Conservation (phyloP, 2,113 vertebrate genomes). For the Drymodes brunneopygia region DNA sequence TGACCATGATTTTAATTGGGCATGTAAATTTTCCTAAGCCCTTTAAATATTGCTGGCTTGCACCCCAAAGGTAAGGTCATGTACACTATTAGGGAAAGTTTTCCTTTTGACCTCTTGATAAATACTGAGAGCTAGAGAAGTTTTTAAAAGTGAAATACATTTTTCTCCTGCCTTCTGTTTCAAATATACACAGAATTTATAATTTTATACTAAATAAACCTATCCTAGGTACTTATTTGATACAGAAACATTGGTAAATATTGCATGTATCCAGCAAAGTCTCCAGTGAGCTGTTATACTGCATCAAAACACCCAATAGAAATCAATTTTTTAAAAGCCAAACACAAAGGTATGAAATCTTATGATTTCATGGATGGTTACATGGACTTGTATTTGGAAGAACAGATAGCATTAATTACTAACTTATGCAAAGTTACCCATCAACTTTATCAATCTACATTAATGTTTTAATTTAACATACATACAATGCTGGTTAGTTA, state of each 20-base stretch:
- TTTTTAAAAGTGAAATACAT: not conserved
- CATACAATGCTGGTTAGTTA: not conserved
- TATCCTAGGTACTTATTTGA: not conserved
- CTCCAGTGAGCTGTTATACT: not conserved
- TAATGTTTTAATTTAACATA: not conserved
- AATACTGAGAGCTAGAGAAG: not conserved
- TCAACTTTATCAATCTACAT: not conserved
- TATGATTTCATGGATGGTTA: too few relatives aligned
- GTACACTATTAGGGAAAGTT: not conserved
- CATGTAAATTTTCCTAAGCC: not conserved
- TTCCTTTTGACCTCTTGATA: not conserved
- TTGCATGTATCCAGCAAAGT: not conserved
- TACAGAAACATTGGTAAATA: not conserved
- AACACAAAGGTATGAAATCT: not conserved
- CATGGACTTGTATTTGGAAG: not conserved
- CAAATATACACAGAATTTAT: not conserved
- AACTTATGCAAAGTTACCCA: not conserved
- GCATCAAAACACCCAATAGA: not conserved
- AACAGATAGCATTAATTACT: not conserved
- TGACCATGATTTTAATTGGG: not conserved
- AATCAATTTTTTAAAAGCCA: not conserved
- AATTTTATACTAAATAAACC: not conserved
- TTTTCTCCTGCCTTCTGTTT: not conserved
- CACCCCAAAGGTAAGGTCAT: not conserved
- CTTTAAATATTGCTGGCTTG: not conserved